These are phyloP conservation scores for Coturnix japonica DNA, from an alignment of 2,113 vertebrate species.

Conservation along the genomic window DNA sequence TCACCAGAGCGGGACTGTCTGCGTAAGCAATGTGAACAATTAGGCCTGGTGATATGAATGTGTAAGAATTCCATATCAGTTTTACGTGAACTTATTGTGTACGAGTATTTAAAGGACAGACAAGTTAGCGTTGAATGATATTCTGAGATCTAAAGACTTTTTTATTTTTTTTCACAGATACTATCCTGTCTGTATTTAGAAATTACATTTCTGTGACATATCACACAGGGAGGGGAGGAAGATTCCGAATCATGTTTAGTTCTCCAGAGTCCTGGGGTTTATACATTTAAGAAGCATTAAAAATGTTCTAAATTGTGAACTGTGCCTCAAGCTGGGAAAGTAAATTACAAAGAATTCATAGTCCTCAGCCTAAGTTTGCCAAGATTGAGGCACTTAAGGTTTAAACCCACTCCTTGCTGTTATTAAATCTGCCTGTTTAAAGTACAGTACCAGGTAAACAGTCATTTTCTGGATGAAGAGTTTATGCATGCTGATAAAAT, in stretches of 20 bases:
- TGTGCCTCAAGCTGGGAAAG: neutral
- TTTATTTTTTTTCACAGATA: neutral
- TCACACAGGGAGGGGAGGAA: neutral
- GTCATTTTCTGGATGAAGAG: neutral
- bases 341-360: neutral
- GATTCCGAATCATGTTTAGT: neutral
- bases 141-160: neutral
- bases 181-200: neutral
- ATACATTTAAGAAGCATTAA: neutral
- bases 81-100: neutral
- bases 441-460: neutral
- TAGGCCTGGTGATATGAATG: neutral
- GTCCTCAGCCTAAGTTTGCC: neutral
- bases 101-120: neutral
- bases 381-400: neutral
- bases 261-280: neutral
- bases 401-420: neutral
- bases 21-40: neutral
- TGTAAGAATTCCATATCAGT: accelerated
- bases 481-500: neutral
- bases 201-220: neutral
- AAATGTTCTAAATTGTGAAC: neutral
- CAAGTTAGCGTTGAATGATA: neutral
- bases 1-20: neutral
- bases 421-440: neutral